Base-by-base conservation (phyloP, 1,140 invertebrate species). In the Oryzaephilus surinamensis region DNA sequence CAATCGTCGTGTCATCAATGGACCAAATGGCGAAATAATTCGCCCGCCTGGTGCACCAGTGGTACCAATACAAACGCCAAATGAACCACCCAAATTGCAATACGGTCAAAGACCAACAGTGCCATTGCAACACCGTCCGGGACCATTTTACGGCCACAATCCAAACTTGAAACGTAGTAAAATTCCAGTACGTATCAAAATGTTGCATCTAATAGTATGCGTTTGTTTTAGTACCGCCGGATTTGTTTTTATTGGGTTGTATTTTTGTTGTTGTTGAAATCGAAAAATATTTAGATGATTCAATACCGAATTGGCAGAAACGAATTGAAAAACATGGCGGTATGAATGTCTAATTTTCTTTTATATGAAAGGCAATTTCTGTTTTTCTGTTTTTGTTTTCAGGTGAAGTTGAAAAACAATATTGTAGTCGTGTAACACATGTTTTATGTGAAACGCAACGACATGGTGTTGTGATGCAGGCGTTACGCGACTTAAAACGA, bases 201-300 rank as follows among this genome's bases (percentile, higher is more conserved):
- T 31, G 6, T 31, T 16, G 4, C 12, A 16, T 12, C 12, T n/a
- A 6, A 34, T 13, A 28, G 12, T 28, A n/a, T 29, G 1, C 27
- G 27, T 58, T 45, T 34, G 33, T 71, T 73, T 40, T 55, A 84
- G 79, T 96, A 34, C 89, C 91, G 6, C 74, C 82, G 0, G 86
- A 93, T 52, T 66, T 90, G 29, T 96, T 89, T 63, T 61, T 97
- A 4, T 67, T 95, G 2, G 93, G 92, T 6, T 97, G 93, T 62
- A 79, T 93, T 8, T 97, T 97, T 55, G 71, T 72, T 13, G 70
- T 72, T 46, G 66, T 60, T 18, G 73, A 77, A 41, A 55, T 69
- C 3, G 70, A 77, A 36, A 58, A 64, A 41, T 55, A 65, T 6
- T 58, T 70, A n/a, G 74, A 84, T 36, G 73, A 77, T 47, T 64